Percentiles rank a stretch among this genome's conserved stretches.
These are phyloP conservation scores for Drosophila mercatorum DNA, from an alignment of 2,888 invertebrate species.

Conservation along the genomic window DNA sequence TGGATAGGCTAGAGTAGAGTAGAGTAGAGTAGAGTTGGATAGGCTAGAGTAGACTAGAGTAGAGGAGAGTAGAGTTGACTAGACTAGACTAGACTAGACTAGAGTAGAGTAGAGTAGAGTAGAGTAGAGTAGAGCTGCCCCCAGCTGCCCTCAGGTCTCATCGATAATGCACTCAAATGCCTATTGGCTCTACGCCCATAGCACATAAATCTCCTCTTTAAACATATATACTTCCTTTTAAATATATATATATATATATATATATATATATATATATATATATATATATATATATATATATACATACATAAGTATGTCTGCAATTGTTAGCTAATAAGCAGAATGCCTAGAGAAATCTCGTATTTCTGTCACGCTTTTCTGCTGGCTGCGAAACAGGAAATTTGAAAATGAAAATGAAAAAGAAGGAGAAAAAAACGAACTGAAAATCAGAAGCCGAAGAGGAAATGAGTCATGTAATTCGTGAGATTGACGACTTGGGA, in stretches of 20 bases:
- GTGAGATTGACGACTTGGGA: conserved; percentile 39
- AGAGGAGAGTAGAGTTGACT: too few species aligned
- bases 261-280: background rate
- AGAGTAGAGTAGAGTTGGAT: too few species aligned
- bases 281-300: background rate
- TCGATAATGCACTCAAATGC: background rate
- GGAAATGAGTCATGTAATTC: conserved; percentile 37
- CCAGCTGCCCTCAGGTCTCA: background rate
- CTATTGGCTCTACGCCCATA: background rate
- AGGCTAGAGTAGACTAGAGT: too few species aligned
- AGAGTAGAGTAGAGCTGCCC: too few species aligned
- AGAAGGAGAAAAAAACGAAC: background rate
- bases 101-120: too few species aligned
- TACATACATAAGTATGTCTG: too few species aligned
- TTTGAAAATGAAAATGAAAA: background rate
- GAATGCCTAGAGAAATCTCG: background rate
- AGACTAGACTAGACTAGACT: too few species aligned
- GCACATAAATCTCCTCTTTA: background rate
- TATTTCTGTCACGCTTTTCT: conserved; percentile 5
- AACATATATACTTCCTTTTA: background rate
- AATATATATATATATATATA: background rate
- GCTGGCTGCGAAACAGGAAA: conserved; percentile 3
- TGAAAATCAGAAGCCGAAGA: conserved; percentile 8
- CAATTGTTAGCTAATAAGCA: background rate
- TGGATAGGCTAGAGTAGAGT: too few species aligned